Conservation (phyloP, 2,797 vertebrate genomes). For the Sternarchorhynchus goeldii region DNA sequence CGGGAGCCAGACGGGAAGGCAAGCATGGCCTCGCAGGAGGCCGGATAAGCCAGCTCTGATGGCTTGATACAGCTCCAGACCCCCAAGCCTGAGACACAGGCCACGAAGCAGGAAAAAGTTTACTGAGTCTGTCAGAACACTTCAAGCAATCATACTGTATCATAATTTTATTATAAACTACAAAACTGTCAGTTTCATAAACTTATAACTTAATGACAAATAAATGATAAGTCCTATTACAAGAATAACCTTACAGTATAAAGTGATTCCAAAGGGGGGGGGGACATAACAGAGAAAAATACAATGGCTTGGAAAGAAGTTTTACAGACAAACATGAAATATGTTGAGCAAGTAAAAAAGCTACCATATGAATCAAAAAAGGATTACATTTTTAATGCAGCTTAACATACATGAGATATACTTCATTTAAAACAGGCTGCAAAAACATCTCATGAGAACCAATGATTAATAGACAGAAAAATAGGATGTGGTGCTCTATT, state of each 20-base stretch:
- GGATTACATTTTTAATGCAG: background rate
- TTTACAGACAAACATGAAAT: background rate
- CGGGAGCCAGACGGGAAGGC: constrained; percentile 72
- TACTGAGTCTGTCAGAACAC: constrained; percentile 36
- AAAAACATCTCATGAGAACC: background rate
- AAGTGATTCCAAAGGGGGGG: background rate
- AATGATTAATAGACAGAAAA: background rate
- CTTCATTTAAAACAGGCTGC: too few relatives aligned
- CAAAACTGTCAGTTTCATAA: background rate
- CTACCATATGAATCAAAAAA: background rate
- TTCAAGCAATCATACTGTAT: constrained; percentile 15
- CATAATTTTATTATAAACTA: background rate
- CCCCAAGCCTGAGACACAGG: constrained; percentile 60
- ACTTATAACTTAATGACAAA: constrained; percentile 10
- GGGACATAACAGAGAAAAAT: background rate
- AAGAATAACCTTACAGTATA: background rate
- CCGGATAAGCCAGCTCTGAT: constrained; percentile 67
- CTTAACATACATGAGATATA: background rate
- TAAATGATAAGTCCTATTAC: background rate
- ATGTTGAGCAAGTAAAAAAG: background rate
- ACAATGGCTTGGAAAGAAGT: background rate
- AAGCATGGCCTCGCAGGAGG: constrained; percentile 72
- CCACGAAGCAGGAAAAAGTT: constrained; percentile 53
- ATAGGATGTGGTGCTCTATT: background rate
- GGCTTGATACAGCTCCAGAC: constrained; percentile 63